Evolutionary conservation across 2,888 invertebrate species (phyloP).

Genomic region (Phymatocera aterrima): DNA sequence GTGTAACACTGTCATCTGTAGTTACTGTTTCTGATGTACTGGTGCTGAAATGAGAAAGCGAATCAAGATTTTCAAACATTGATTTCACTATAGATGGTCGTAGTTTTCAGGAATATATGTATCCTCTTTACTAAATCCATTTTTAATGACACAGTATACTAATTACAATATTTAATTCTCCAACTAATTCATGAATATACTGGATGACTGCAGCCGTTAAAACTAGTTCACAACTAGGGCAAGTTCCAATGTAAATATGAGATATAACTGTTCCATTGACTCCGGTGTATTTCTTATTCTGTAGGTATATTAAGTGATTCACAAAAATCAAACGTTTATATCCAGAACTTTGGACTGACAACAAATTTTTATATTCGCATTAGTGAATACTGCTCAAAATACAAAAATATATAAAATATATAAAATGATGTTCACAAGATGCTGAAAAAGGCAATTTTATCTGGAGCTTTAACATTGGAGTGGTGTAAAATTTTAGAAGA

Average conservation of each 20-base stretch:
- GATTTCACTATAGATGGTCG: not conserved
- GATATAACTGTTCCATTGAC: not conserved
- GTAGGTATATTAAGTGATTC: not conserved
- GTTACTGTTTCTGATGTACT: slow-evolving; percentile 32
- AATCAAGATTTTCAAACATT: slow-evolving; percentile 4
- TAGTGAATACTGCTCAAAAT: no score
- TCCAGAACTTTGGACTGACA: not conserved
- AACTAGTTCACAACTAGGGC: slow-evolving; percentile 3
- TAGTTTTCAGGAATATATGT: not conserved
- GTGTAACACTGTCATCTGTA: slow-evolving; percentile 13
- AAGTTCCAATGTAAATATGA: not conserved
- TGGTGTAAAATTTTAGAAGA: not conserved
- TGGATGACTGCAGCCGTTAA: not conserved
- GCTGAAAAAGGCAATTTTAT: not conserved
- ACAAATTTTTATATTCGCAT: no score
- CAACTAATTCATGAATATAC: not conserved
- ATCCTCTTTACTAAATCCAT: slow-evolving; percentile 5
- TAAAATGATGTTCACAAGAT: no score
- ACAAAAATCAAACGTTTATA: not conserved
- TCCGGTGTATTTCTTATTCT: not conserved
- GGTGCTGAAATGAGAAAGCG: slow-evolving; percentile 36
- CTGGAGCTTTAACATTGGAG: not conserved
- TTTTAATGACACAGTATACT: not conserved
- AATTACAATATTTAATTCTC: not conserved
- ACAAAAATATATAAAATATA: no score